phyloP scores from a whole-genome alignment of 1,140 invertebrate species.

The Drosophila sp. region DNA sequence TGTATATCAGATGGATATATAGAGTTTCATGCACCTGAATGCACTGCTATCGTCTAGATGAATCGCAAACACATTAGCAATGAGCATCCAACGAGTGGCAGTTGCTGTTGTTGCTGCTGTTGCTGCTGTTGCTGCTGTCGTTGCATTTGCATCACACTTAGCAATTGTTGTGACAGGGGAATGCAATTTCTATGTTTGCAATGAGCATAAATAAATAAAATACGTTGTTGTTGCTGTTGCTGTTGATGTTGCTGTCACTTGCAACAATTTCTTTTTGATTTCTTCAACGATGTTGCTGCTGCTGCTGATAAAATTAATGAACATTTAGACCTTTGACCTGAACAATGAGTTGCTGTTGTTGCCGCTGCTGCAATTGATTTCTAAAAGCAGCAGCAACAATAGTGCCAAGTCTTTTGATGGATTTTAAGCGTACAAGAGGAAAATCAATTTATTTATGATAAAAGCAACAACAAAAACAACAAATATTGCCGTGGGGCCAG shows the following conservation, averaged over 20 bases:
- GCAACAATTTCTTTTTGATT: conserved; percentile 65
- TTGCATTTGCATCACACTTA: conserved; percentile 36
- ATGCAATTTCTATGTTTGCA: conserved; percentile 71
- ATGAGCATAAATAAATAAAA: conserved; percentile 51
- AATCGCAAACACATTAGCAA: conserved; percentile 50
- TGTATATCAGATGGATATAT: background rate
- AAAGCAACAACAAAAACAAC: conserved; percentile 17
- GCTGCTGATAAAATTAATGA: conserved; percentile 69
- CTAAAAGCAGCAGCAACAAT: conserved; percentile 28
- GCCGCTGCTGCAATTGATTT: conserved; percentile 57
- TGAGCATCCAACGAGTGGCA: conserved; percentile 34
- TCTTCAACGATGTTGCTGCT: conserved; percentile 39
- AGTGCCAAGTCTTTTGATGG: conserved; percentile 29
- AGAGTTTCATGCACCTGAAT: background rate
- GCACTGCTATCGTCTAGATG: conserved; percentile 33
- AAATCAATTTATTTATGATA: conserved; percentile 61
- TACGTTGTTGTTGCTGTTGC: conserved; percentile 7
- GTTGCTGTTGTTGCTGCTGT: conserved; percentile 1
- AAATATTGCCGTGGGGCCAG: background rate
- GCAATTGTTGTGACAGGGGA: background rate
- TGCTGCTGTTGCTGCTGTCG: conserved; percentile 23
- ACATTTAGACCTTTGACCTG: conserved; percentile 66
- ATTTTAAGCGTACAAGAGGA: conserved; percentile 37
- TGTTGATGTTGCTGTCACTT: conserved; percentile 49
- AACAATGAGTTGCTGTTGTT: conserved; percentile 45